Base-by-base conservation (phyloP, 2,797 vertebrate genomes). In the Cuniculus paca region DNA sequence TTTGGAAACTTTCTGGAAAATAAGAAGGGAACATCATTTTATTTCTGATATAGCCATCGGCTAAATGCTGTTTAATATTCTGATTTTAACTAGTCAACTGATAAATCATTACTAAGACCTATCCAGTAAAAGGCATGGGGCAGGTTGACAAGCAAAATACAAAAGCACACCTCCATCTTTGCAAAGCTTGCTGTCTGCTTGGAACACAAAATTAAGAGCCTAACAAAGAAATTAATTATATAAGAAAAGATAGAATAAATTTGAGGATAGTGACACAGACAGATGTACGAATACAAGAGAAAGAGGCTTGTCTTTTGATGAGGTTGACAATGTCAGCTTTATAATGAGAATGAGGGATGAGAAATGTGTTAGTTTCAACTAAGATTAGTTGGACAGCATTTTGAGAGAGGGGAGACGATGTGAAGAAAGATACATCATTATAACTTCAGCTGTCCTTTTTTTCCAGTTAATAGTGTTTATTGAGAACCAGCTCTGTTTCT, bases 1-100 rank as follows among this genome's bases (percentile, higher is more conserved):
- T 89, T 96, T 92, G 81, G 58, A 82, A 82, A 92, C 11, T 87
- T 93, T 91, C 78, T 92, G 50, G 36, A 94, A 96, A 92, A 85
- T 34, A 70, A 70, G 4, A 96, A 92, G 50, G 39, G 13, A 82
- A 11, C 20, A 60, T 36, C 1, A 12, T 61, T 45, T 42, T 88
- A 90, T 61, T 48, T 96, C 26, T 63, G 39, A 72, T 19, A 48
- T 4, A 90, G 34, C n/a, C 19, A 79, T 75, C 19, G n/a, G 68
- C 42, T 95, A 95, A 79, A 20, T 34, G 14, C 6, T 39, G 20
- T 86, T 91, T 72, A 60, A 24, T 90, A 86, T 79, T 82, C n/a
- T 77, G 72, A 91, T 88, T 90, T 92, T 56, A 90, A 84, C 52
- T 0, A 74, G 22, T 78, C 85, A 68, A 74, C 90, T 12, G 80